A percentile compares a stretch with the other conserved stretches of the same genome.
Conservation (phyloP, 2,888 invertebrate species). For the Xylophagus ater region DNA sequence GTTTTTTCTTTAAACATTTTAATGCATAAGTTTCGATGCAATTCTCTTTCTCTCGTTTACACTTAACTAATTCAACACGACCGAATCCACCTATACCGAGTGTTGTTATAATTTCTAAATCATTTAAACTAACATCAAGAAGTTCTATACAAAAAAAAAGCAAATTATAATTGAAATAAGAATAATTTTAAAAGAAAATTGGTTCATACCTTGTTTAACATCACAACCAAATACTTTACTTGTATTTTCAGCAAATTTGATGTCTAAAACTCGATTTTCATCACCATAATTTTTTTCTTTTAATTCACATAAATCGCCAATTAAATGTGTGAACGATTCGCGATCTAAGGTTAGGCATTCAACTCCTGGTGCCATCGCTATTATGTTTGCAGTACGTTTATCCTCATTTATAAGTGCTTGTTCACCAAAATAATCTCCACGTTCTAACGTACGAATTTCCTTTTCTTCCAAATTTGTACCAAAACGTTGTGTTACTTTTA, state of each 20-base stretch:
- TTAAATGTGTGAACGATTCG: slow-evolving; percentile 61
- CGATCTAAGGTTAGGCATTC: slow-evolving; percentile 80
- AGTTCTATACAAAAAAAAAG: slow-evolving; percentile 42
- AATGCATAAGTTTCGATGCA: slow-evolving; percentile 56
- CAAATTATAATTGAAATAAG: not conserved
- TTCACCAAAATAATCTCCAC: slow-evolving; percentile 83
- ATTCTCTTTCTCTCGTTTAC: slow-evolving; percentile 42
- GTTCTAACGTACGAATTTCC: slow-evolving; percentile 55
- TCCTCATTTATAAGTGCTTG: slow-evolving; percentile 79
- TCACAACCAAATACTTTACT: slow-evolving; percentile 34
- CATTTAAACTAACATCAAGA: slow-evolving; percentile 57
- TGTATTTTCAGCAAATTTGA: slow-evolving; percentile 35
- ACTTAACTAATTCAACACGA: slow-evolving; percentile 67
- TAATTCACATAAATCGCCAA: slow-evolving; percentile 63
- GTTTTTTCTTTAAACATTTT: slow-evolving; percentile 80
- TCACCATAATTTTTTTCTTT: slow-evolving; percentile 66
- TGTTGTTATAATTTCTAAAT: slow-evolving; percentile 72
- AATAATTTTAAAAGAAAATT: not conserved
- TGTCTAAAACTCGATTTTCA: slow-evolving; percentile 41
- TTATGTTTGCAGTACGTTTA: slow-evolving; percentile 81
- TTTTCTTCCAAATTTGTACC: slow-evolving; percentile 48
- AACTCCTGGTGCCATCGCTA: slow-evolving; percentile 73
- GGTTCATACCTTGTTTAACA: slow-evolving; percentile 28
- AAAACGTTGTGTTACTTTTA: slow-evolving; percentile 58
- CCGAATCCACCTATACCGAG: slow-evolving; percentile 91